phyloP scores from a whole-genome alignment of 2,113 vertebrate species.

The Ciconia maguari region DNA sequence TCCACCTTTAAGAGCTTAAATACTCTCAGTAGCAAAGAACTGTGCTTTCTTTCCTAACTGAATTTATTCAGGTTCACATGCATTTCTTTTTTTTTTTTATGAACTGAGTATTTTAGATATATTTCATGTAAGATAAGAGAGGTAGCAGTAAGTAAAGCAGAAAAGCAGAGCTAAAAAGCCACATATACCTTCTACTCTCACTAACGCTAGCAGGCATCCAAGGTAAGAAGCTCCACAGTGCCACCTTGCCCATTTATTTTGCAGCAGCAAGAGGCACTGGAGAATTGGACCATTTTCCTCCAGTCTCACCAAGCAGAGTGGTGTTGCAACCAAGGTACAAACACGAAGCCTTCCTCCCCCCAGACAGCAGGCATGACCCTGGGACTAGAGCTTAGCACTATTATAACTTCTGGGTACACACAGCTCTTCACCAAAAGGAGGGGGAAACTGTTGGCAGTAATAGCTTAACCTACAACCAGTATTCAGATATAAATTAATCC shows the following conservation, averaged over 20 bases:
- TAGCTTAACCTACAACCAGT: background rate
- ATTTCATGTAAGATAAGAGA: background rate
- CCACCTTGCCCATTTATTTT: background rate
- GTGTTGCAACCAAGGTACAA: too few species aligned
- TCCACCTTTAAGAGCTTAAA: background rate
- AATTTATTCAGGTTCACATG: background rate
- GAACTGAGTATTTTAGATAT: background rate
- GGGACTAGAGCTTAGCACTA: background rate
- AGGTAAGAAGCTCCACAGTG: background rate
- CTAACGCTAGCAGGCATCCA: fast-evolving
- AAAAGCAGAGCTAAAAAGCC: background rate
- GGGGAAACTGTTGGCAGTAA: too few species aligned
- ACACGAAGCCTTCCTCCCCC: background rate
- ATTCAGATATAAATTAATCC: background rate
- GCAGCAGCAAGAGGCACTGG: background rate
- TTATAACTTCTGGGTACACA: background rate
- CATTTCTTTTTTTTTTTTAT: background rate
- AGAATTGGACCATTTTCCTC: background rate
- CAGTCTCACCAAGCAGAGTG: background rate
- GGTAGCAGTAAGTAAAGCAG: background rate
- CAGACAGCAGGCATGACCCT: background rate
- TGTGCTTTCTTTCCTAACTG: background rate
- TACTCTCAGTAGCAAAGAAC: background rate
- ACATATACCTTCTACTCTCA: fast-evolving
- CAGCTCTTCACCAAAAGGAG: background rate